These are phyloP conservation scores for Potamarius usumacintae DNA, from an alignment of 2,113 vertebrate genomes.

Conservation along the genomic window DNA sequence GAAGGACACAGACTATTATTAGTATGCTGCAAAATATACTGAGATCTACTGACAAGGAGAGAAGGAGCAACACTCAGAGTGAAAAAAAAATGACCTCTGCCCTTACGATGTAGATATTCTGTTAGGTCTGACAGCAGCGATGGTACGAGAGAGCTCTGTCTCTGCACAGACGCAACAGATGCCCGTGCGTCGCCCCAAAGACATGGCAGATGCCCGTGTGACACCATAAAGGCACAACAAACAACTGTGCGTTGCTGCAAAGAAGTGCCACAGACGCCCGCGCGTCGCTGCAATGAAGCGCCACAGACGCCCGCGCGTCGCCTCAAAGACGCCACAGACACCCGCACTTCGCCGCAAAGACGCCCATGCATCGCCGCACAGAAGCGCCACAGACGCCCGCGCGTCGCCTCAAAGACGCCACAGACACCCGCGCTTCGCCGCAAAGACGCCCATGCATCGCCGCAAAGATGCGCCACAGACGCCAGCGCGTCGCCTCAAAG, in stretches of 20 bases:
- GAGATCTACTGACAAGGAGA: constrained; percentile 3
- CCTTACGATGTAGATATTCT: not conserved
- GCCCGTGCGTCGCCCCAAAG: too few species aligned
- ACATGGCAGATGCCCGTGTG: not conserved
- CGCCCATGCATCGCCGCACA: too few species aligned
- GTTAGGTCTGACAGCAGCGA: not conserved
- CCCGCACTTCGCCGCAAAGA: too few species aligned
- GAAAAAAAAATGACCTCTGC: not conserved
- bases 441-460: too few species aligned
- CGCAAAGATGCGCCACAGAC: not conserved
- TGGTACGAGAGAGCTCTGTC: not conserved
- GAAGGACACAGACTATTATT: constrained; percentile 14
- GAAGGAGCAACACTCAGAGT: not conserved
- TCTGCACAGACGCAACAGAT: not conserved
- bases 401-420: too few species aligned
- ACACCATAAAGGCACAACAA: not conserved
- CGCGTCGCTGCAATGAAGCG: too few species aligned
- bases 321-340: too few species aligned
- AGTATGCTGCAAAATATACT: not conserved
- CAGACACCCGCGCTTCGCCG: not conserved
- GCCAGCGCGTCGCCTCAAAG: too few species aligned
- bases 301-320: too few species aligned
- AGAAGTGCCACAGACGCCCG: too few species aligned
- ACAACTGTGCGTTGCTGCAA: too few species aligned
- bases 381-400: not conserved